phyloP scores from a whole-genome alignment of 92 coral and sea anemone species.

The Epizoanthus rinbou region DNA sequence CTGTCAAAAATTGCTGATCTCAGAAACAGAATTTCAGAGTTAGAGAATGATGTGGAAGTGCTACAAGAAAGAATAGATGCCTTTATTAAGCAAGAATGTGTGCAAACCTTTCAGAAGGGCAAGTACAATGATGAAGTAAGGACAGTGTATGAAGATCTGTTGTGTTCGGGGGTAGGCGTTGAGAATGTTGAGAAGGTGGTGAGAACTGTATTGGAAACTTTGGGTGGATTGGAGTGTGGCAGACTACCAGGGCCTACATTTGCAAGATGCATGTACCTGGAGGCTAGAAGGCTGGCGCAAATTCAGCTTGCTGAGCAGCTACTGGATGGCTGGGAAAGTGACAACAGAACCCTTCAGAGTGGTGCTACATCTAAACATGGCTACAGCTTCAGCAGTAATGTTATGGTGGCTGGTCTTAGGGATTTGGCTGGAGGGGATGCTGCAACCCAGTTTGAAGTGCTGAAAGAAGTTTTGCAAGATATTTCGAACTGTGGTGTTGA shows the following conservation, averaged over 20 bases:
- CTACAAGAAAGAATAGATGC: slow-evolving; percentile 15
- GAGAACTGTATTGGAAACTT: slow-evolving; percentile 16
- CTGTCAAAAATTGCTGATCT: slow-evolving; percentile 34
- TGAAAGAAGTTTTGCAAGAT: no score
- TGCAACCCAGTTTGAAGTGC: no score
- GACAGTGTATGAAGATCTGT: slow-evolving; percentile 46
- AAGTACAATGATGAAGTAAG: slow-evolving; percentile 44
- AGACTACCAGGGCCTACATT: slow-evolving; percentile 48
- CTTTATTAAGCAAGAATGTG: slow-evolving; percentile 4
- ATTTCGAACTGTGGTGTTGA: no score
- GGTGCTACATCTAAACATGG: slow-evolving; percentile 16
- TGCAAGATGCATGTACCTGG: slow-evolving; percentile 51
- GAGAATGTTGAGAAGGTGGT: slow-evolving; percentile 47
- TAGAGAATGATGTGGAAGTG: slow-evolving; percentile 33
- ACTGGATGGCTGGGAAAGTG: slow-evolving; percentile 4
- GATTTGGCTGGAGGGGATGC: no score
- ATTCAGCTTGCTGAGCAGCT: slow-evolving; percentile 42
- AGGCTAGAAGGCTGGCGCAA: slow-evolving; percentile 47
- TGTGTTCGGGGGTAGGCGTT: slow-evolving; percentile 50
- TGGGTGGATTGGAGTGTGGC: slow-evolving; percentile 41
- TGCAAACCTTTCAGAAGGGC: slow-evolving; percentile 48
- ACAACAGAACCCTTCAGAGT: slow-evolving; percentile 30
- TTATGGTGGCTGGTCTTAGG: no score
- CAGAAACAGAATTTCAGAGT: slow-evolving; percentile 13
- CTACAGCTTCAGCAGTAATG: background rate